Evolutionary conservation across 1,140 invertebrate genomes (phyloP).

Genomic region (Apis florea): DNA sequence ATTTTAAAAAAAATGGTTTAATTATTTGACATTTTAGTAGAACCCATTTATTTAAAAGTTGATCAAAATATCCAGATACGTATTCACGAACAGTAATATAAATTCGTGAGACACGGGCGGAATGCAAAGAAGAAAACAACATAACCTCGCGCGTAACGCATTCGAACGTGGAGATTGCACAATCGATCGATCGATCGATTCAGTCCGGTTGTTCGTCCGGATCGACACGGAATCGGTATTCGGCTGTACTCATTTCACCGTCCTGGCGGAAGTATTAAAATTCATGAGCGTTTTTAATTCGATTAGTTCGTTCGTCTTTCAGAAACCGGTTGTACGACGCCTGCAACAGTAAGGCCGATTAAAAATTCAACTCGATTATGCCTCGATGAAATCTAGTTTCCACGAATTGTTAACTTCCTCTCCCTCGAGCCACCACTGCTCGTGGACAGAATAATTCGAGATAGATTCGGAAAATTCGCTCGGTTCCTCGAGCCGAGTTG

Average conservation of each 20-base stretch:
- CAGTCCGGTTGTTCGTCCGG: not conserved
- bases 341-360: conserved; percentile 10
- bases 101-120: no score
- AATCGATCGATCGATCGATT: conserved; percentile 13
- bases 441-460: conserved; percentile 29
- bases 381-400: conserved; percentile 27
- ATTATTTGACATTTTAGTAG: no score
- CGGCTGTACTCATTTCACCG: conserved; percentile 2
- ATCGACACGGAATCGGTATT: not conserved
- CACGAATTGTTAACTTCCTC: conserved; percentile 21
- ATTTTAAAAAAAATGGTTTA: no score
- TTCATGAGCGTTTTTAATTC: conserved; percentile 50
- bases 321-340: not conserved
- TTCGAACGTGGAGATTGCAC: not conserved
- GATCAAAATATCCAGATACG: no score
- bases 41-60: no score
- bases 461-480: conserved; percentile 8
- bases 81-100: no score
- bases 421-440: not conserved
- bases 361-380: conserved; percentile 48
- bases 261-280: conserved; percentile 33
- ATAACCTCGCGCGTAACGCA: no score
- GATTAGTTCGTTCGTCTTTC: conserved; percentile 36
- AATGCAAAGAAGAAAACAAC: no score
- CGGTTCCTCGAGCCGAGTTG: not conserved